Conservation (phyloP, 2,797 vertebrate genomes). For the Tragopan temminckii region DNA sequence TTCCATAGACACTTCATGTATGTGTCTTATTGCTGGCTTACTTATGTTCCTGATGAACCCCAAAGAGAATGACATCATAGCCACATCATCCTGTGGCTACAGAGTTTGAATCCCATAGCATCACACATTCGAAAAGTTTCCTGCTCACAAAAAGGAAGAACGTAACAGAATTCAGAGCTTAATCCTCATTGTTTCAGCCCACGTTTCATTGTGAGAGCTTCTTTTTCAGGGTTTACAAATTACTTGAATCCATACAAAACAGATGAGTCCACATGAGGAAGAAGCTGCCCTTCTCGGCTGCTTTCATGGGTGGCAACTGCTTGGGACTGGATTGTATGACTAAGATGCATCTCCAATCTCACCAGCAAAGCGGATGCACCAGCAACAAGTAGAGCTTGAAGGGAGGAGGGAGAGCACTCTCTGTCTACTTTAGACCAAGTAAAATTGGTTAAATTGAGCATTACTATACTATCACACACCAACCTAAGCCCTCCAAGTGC, state of each 20-base stretch:
- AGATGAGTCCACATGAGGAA: not conserved
- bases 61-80: not conserved
- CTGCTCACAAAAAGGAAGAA: not conserved
- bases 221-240: not conserved
- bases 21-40: not conserved
- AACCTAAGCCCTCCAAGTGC: not conserved
- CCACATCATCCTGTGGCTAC: not conserved
- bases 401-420: not conserved
- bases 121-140: not conserved
- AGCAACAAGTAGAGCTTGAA: not conserved
- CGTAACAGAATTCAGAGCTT: not conserved
- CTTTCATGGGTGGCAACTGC: not conserved
- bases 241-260: not conserved
- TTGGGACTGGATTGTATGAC: not conserved
- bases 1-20: not conserved
- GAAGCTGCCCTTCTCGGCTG: not conserved
- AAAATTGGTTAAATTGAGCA: not conserved
- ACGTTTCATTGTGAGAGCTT: not conserved
- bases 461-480: not conserved
- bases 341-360: not conserved
- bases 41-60: not conserved
- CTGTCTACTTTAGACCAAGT: not conserved
- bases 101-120: not conserved
- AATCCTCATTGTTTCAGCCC: not conserved
- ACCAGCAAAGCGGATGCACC: not conserved